Evolutionary conservation across 1,140 invertebrate species (phyloP).

Genomic region (Drosophila ananassae): DNA sequence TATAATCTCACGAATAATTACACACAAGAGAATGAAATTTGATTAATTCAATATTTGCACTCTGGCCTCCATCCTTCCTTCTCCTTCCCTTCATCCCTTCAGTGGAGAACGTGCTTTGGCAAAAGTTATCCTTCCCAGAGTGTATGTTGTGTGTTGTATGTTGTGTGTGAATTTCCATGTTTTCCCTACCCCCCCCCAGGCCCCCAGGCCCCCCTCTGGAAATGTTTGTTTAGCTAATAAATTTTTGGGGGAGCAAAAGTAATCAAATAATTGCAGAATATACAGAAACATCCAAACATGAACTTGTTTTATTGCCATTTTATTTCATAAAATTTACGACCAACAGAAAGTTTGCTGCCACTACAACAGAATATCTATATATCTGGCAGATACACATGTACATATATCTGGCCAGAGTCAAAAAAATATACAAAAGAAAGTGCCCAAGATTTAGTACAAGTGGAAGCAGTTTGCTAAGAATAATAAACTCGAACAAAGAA

Average conservation of each 20-base stretch:
- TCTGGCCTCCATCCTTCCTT: neutral
- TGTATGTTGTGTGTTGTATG: neutral
- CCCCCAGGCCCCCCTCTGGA: neutral
- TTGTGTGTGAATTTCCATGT: constrained; percentile 52
- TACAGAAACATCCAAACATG: constrained; percentile 42
- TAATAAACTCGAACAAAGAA: constrained; percentile 49
- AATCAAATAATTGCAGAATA: constrained; percentile 81
- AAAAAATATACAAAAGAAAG: constrained; percentile 34
- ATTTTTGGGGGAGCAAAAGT: constrained; percentile 71
- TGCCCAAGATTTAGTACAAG: constrained; percentile 31
- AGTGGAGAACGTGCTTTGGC: constrained; percentile 31
- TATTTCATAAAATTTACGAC: constrained; percentile 80
- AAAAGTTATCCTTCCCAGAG: constrained; percentile 25
- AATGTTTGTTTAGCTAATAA: constrained; percentile 75
- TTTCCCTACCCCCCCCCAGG: neutral
- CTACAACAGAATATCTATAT: neutral
- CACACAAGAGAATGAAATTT: constrained; percentile 65
- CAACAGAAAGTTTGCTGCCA: constrained; percentile 68
- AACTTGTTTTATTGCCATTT: constrained; percentile 79
- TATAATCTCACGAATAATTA: constrained; percentile 69
- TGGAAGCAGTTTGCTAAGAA: constrained; percentile 39
- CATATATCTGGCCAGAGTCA: too few species aligned
- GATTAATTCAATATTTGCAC: constrained; percentile 76
- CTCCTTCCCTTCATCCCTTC: neutral
- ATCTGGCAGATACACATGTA: too few species aligned